Conservation (phyloP, 2,888 invertebrate species). For the Philereme vetulata region DNA sequence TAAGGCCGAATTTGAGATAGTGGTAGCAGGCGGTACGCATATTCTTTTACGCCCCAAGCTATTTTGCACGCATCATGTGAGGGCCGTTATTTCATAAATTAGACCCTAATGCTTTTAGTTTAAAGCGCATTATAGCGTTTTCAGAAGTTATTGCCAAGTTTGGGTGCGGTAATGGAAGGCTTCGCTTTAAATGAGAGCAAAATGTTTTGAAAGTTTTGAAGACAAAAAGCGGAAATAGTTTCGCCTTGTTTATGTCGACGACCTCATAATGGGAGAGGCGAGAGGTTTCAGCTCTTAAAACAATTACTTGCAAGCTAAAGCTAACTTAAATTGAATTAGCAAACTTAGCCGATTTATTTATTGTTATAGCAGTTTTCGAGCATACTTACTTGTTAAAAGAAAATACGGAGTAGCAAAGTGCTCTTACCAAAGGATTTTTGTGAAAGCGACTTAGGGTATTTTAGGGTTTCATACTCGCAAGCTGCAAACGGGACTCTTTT, state of each 20-base stretch:
- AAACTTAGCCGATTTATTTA: constrained; percentile 31
- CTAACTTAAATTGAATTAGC: constrained; percentile 33
- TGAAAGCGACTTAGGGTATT: too few species aligned
- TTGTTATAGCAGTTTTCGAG: constrained; percentile 21
- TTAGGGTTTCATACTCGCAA: too few species aligned
- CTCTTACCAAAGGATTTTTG: background rate
- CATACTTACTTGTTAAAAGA: constrained; percentile 10
- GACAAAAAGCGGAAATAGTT: constrained; percentile 45
- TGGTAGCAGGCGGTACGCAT: constrained; percentile 51
- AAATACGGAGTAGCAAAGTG: constrained; percentile 10
- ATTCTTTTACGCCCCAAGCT: constrained; percentile 60
- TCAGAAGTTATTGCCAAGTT: constrained; percentile 60
- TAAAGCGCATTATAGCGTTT: constrained; percentile 53
- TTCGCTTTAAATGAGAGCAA: constrained; percentile 51
- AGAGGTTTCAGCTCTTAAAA: constrained; percentile 34
- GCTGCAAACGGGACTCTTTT: too few species aligned
- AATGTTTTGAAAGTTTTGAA: constrained; percentile 38
- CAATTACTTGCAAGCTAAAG: constrained; percentile 32
- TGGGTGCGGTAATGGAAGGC: constrained; percentile 61
- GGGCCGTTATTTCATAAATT: constrained; percentile 42
- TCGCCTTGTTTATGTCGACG: constrained; percentile 26
- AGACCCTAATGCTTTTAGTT: constrained; percentile 43
- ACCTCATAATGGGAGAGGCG: constrained; percentile 33
- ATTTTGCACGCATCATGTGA: constrained; percentile 53
- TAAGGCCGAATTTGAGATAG: constrained; percentile 18